These are phyloP conservation scores for Acrossocheilus fasciatus DNA, from an alignment of 2,797 vertebrate species.

Conservation along the genomic window DNA sequence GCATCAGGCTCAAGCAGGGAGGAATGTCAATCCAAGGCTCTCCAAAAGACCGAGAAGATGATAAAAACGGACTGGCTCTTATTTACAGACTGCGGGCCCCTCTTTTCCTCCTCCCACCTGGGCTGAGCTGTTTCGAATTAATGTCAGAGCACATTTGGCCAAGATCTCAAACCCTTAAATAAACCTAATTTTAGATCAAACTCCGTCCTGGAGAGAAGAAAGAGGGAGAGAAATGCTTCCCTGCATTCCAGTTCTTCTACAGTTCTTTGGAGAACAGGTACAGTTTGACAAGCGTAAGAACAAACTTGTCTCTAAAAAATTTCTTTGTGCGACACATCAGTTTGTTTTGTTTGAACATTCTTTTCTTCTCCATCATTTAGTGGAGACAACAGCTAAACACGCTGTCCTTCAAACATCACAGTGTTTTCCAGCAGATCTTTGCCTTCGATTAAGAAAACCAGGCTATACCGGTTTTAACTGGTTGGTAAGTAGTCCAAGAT, in stretches of 20 bases:
- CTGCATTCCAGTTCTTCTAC: conserved; percentile 36
- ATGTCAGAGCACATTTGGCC: conserved; percentile 56
- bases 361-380: not conserved
- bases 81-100: conserved; percentile 49
- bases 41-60: conserved; percentile 63
- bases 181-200: conserved; percentile 61
- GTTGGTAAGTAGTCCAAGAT: not conserved
- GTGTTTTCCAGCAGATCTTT: conserved; percentile 13
- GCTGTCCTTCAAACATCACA: conserved; percentile 25
- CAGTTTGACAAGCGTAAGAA: conserved; percentile 29
- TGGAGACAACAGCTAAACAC: conserved; percentile 7
- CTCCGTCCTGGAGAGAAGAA: conserved; percentile 21
- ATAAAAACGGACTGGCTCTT: conserved; percentile 64
- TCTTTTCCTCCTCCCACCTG: conserved; percentile 55
- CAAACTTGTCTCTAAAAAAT: conserved; percentile 27
- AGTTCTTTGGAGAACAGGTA: conserved; percentile 50
- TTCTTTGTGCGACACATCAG: not conserved
- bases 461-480: not conserved
- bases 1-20: conserved; percentile 65
- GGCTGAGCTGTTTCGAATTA: conserved; percentile 61
- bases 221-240: conserved; percentile 54
- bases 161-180: conserved; percentile 55
- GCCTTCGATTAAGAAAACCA: not conserved
- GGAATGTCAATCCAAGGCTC: conserved; percentile 68
- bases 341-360: conserved; percentile 27